These are phyloP conservation scores for Plecturocebus donacophilus DNA, from an alignment of 2,113 vertebrate species.

Conservation along the genomic window DNA sequence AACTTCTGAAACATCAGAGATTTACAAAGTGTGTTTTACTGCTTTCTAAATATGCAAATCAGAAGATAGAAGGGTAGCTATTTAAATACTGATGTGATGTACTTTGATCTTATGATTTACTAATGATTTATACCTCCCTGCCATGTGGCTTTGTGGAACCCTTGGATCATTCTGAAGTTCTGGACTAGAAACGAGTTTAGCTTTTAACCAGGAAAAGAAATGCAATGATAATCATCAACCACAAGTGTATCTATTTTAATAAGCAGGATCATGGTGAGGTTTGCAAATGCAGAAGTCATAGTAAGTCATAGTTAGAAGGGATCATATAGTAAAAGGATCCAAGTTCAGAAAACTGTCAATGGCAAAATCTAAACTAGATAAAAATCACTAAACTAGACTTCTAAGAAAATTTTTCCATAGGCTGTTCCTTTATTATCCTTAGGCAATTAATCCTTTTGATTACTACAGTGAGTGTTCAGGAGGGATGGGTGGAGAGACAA, in stretches of 20 bases:
- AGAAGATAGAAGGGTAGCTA: not conserved
- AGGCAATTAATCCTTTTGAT: not conserved
- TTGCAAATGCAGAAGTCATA: slow-evolving; percentile 6
- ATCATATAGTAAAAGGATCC: not conserved
- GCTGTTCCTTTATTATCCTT: not conserved
- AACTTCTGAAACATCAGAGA: not conserved
- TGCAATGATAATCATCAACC: not conserved
- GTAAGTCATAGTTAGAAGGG: not conserved
- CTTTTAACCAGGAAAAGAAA: not conserved
- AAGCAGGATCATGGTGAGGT: not conserved
- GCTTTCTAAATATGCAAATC: not conserved
- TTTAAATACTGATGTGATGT: not conserved
- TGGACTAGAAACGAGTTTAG: not conserved
- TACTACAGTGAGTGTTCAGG: not conserved
- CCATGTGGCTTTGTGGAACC: not conserved
- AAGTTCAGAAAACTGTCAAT: not conserved
- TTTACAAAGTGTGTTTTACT: slow-evolving; percentile 2
- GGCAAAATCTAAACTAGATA: not conserved
- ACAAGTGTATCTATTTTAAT: not conserved
- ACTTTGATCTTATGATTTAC: not conserved
- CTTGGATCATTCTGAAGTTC: slow-evolving; percentile 21
- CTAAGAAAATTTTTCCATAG: not conserved
- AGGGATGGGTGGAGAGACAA: not conserved
- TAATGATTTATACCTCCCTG: not conserved
- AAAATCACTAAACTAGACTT: not conserved